These are phyloP conservation scores for Mustela lutreola DNA, from an alignment of 2,113 vertebrate species.

Conservation along the genomic window DNA sequence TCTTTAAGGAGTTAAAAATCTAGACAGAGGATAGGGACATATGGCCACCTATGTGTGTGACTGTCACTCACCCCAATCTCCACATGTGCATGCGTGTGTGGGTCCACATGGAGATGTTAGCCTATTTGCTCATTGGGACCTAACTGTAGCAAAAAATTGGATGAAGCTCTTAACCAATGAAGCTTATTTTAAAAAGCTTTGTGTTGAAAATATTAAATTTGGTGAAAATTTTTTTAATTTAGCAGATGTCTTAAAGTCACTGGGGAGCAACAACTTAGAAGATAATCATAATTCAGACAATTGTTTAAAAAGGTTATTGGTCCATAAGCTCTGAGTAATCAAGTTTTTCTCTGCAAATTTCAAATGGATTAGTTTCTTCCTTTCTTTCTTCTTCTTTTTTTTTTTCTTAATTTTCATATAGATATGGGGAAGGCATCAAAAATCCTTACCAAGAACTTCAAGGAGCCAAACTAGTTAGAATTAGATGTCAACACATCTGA, in stretches of 20 bases:
- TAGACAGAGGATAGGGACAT: neutral
- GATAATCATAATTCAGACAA: conserved; percentile 21
- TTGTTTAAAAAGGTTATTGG: conserved; percentile 47
- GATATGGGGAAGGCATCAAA: conserved; percentile 17
- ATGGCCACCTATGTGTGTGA: no score
- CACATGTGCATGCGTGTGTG: neutral
- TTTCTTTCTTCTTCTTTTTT: neutral
- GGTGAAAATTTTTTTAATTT: conserved; percentile 1
- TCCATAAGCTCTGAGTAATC: conserved; percentile 24
- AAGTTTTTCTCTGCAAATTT: neutral
- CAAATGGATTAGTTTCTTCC: neutral
- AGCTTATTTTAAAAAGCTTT: neutral
- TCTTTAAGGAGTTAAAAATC: neutral
- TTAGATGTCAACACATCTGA: conserved; percentile 33
- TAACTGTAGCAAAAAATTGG: neutral
- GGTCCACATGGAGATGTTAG: rapidly evolving
- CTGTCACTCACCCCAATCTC: no score
- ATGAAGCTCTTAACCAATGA: neutral
- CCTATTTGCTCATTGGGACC: neutral
- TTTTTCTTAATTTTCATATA: neutral
- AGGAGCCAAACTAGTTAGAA: conserved; percentile 36
- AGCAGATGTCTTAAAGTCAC: conserved; percentile 11
- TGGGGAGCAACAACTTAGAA: conserved; percentile 26
- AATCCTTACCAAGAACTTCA: conserved; percentile 52
- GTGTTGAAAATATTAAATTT: conserved; percentile 36